Evolutionary conservation across 2,888 invertebrate genomes (phyloP).

Genomic region (Glaucopsyche alexis): DNA sequence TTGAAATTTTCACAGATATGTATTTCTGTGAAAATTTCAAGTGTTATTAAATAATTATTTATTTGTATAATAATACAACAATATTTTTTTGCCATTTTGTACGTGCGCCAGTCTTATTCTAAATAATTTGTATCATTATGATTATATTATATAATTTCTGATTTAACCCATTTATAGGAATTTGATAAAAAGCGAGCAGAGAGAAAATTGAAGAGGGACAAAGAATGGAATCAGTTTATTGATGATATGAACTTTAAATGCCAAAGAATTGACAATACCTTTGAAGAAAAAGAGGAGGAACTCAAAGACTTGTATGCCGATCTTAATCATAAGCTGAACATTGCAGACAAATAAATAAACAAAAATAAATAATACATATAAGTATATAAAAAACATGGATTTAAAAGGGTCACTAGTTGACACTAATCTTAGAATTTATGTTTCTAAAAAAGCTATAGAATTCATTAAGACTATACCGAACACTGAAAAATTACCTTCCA

Average conservation of each 20-base stretch:
- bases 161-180: conserved; percentile 19
- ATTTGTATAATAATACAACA: too few species aligned
- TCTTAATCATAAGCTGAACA: conserved; percentile 85
- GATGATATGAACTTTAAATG: conserved; percentile 89
- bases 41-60: too few species aligned
- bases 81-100: too few species aligned
- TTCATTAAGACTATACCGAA: conserved; percentile 76
- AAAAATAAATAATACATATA: too few species aligned
- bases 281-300: conserved; percentile 89
- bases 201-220: conserved; percentile 60
- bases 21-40: too few species aligned
- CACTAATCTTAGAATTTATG: conserved; percentile 82
- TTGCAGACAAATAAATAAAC: conserved; percentile 61
- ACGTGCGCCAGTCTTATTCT: too few species aligned
- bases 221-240: conserved; percentile 87
- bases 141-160: background rate
- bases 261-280: conserved; percentile 86
- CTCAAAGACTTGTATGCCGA: conserved; percentile 86
- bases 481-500: conserved; percentile 71
- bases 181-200: conserved; percentile 47
- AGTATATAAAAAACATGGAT: conserved; percentile 55
- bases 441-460: conserved; percentile 78
- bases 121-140: background rate
- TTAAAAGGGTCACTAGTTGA: conserved; percentile 82
- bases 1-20: background rate